Percentiles rank a stretch among this genome's conserved stretches.
Evolutionary conservation across 1,140 invertebrate species (phyloP).

Genomic region (Drepana arcuata): DNA sequence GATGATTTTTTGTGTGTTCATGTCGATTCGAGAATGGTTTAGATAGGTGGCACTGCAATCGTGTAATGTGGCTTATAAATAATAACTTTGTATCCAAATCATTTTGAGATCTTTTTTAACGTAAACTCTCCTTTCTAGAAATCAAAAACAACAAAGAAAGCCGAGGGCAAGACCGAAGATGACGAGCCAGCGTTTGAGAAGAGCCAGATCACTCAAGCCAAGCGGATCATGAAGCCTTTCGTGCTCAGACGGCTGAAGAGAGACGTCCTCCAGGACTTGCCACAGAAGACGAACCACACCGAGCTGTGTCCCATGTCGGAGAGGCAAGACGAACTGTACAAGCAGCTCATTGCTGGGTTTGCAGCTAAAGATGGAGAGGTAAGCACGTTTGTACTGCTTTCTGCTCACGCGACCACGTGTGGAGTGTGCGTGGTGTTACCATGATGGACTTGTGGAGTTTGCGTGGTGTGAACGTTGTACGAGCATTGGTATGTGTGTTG

Average conservation of each 20-base stretch:
- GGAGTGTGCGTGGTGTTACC: too few species aligned
- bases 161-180: slow-evolving; percentile 52
- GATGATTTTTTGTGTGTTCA: too few species aligned
- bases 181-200: slow-evolving; percentile 85
- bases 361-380: slow-evolving; percentile 76
- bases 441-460: too few species aligned
- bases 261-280: slow-evolving; percentile 87
- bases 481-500: too few species aligned
- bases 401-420: too few species aligned
- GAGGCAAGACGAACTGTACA: slow-evolving; percentile 83
- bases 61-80: too few species aligned
- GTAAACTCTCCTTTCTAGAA: slow-evolving; percentile 29
- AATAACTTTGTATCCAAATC: slow-evolving; percentile 1
- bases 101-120: too few species aligned
- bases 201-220: slow-evolving; percentile 92
- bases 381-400: too few species aligned
- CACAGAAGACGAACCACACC: slow-evolving; percentile 83
- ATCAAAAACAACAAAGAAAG: slow-evolving; percentile 48
- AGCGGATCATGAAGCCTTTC: slow-evolving; percentile 96
- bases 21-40: too few species aligned
- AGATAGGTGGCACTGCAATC: too few species aligned
- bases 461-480: too few species aligned
- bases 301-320: slow-evolving; percentile 75
- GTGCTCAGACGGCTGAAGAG: slow-evolving; percentile 91
- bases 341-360: slow-evolving; percentile 81